Evolutionary conservation across 2,113 vertebrate species (phyloP).

Genomic region (Pao palembangensis): DNA sequence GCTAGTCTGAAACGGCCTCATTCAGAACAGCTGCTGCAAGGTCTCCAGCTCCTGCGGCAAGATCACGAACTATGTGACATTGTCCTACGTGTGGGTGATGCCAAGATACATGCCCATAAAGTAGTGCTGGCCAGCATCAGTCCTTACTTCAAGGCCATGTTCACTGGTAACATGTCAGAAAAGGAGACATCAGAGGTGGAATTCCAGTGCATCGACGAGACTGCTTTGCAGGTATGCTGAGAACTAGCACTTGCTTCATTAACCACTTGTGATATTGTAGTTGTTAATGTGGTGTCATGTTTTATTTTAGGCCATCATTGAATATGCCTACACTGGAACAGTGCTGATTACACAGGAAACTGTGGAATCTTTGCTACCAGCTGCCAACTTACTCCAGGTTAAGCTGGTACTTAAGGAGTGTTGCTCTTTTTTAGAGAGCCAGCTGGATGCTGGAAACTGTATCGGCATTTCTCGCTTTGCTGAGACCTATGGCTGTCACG

Average conservation of each 20-base stretch:
- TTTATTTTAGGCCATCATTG: conserved; percentile 87
- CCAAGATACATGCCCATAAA: conserved; percentile 96
- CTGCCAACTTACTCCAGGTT: conserved; percentile 96
- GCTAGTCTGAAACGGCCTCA: conserved; percentile 94
- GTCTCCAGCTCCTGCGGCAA: conserved; percentile 94
- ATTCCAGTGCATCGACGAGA: conserved; percentile 93
- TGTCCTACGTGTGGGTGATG: conserved; percentile 90
- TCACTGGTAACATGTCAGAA: conserved; percentile 93
- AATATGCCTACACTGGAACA: conserved; percentile 95
- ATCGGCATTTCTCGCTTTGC: conserved; percentile 98
- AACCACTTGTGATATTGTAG: neutral
- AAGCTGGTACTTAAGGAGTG: conserved; percentile 97
- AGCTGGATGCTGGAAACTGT: conserved; percentile 95
- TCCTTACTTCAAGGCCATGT: conserved; percentile 99
- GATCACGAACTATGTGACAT: conserved; percentile 96
- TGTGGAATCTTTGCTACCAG: conserved; percentile 92
- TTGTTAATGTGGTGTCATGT: conserved; percentile 19
- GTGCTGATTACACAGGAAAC: conserved; percentile 98
- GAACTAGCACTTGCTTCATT: neutral
- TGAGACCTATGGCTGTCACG: conserved; percentile 94
- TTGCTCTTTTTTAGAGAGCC: conserved; percentile 93
- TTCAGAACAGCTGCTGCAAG: conserved; percentile 96
- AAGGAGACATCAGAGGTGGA: conserved; percentile 96
- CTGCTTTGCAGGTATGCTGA: conserved; percentile 83
- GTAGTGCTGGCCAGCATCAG: conserved; percentile 97